Base-by-base conservation (phyloP, 23 tunicate species). In the Aplidium turbinatum region DNA sequence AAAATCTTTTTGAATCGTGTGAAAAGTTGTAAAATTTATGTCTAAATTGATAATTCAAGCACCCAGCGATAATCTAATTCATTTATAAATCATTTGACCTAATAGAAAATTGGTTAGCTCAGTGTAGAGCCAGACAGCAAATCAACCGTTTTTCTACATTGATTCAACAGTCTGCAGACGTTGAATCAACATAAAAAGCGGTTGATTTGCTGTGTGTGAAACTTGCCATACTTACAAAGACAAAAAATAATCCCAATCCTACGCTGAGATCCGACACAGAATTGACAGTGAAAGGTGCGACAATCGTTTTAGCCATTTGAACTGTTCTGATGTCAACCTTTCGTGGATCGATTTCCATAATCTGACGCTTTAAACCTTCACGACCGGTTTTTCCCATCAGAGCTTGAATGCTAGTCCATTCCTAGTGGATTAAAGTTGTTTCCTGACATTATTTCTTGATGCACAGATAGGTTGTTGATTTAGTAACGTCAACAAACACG, bases 331-430 rank as follows among this genome's bases (percentile, higher is more conserved):
- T 9, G n/a, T 63, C 47, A 3, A 90, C 53, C 23, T 63, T 83
- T 2, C 72, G 67, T 18, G 85, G 72, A 54, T 90, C 89, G 46
- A 90, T 28, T 24, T 63, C 82, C 46, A 35, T 34, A 31, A 90
- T 83, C 56, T 55, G 76, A 33, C 74, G 19, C 13, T 80, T 55
- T 1, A 90, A 72, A 11, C 85, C 47, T 30, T 83, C 89, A 38
- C 68, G 66, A 0, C 87, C 97, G 19, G 85, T 78, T 29, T 60
- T 75, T 21, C 85, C 89, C 97, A 90, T 77, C 52, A 90, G 46
- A 9, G 65, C 65, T 42, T 81, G 85, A 32, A 90, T 78, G 38
- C 73, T 51, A 0, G 77, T 71, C 97, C 97, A 90, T 25, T 53
- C 56, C 97, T 89, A 47, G 25, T 55, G 6, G 16, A 16, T 42